Evolutionary conservation across 2,113 vertebrate species (phyloP).

Genomic region (Platichthys stellatus): DNA sequence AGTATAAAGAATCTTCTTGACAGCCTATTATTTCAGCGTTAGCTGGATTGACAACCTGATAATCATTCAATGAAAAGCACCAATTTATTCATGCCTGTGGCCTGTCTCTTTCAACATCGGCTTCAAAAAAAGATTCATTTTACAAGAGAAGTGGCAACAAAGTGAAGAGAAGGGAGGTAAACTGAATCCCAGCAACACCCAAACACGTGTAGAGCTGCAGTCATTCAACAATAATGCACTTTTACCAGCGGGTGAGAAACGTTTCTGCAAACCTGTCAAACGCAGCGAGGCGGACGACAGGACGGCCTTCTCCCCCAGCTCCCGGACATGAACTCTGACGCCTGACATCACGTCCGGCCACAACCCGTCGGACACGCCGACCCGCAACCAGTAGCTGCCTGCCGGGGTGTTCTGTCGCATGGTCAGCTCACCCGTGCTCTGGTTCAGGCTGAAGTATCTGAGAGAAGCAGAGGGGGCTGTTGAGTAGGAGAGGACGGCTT

Average conservation of each 20-base stretch:
- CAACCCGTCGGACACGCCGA: constrained; percentile 88
- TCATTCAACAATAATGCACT: constrained; percentile 1
- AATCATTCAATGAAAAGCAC: constrained; percentile 69
- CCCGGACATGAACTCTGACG: constrained; percentile 84
- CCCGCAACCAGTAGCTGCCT: constrained; percentile 85
- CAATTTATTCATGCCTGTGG: constrained; percentile 67
- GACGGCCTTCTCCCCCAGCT: constrained; percentile 86
- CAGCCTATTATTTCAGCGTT: constrained; percentile 71
- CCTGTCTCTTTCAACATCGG: constrained; percentile 55
- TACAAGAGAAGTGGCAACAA: constrained; percentile 47
- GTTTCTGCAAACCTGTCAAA: constrained; percentile 80
- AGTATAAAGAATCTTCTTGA: constrained; percentile 42
- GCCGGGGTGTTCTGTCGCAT: constrained; percentile 81
- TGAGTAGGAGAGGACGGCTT: constrained; percentile 20
- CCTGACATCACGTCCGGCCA: constrained; percentile 89
- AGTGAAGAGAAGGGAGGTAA: constrained; percentile 26
- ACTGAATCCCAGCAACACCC: neutral
- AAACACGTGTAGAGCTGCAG: neutral
- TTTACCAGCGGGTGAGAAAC: constrained; percentile 5
- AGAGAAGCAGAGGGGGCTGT: constrained; percentile 33
- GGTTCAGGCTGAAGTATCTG: constrained; percentile 89
- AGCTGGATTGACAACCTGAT: constrained; percentile 73
- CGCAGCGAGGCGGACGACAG: constrained; percentile 86
- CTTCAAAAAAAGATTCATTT: constrained; percentile 47
- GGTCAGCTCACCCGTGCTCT: constrained; percentile 84